phyloP scores from a whole-genome alignment of 2,797 vertebrate species.

The Mareca strepera region DNA sequence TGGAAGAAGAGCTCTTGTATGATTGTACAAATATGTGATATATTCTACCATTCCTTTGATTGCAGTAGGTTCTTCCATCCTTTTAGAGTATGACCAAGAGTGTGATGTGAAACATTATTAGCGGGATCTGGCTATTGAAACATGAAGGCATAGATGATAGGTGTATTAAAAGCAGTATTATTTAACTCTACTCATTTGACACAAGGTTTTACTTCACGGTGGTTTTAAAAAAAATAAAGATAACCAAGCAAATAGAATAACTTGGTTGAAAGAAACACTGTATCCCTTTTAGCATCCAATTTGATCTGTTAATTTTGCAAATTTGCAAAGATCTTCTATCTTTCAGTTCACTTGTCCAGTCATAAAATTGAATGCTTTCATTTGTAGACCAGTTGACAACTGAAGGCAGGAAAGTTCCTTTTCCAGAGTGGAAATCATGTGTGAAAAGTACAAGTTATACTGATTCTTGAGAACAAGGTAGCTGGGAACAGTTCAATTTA shows the following conservation, averaged over 20 bases:
- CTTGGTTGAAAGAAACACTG: background rate
- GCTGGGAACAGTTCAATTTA: background rate
- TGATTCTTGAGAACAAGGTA: background rate
- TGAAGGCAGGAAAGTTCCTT: background rate
- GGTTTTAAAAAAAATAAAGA: background rate
- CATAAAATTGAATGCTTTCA: background rate
- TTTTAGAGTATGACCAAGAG: background rate
- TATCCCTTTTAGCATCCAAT: background rate
- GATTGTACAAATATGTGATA: background rate
- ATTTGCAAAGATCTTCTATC: background rate
- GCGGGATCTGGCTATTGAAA: background rate
- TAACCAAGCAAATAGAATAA: background rate
- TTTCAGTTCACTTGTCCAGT: background rate
- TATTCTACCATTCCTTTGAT: background rate
- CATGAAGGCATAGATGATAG: background rate
- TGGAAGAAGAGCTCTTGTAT: conserved; percentile 12
- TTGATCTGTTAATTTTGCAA: background rate
- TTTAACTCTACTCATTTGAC: background rate
- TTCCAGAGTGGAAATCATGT: background rate
- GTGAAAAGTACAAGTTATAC: background rate
- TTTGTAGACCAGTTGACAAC: background rate
- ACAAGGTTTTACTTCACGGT: background rate
- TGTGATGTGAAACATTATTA: background rate
- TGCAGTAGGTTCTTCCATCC: background rate
- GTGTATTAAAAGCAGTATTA: background rate